Base-by-base conservation (phyloP, 2,888 invertebrate species). In the Drosophila dives region DNA sequence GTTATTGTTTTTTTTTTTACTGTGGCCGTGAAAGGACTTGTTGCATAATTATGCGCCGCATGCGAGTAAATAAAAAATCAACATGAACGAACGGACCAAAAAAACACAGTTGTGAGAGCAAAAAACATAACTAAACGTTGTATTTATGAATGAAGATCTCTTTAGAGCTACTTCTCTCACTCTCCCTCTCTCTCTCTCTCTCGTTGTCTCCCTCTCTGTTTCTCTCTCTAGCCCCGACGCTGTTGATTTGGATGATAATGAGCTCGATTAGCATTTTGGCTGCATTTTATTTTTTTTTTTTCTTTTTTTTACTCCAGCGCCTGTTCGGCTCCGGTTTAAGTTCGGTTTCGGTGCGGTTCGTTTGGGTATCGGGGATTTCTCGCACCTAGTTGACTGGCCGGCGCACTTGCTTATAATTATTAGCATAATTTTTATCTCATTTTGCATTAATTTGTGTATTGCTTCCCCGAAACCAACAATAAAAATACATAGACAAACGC, bases 221-320 rank as follows among this genome's bases (percentile, higher is more conserved):
- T 54, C 50, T 26, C 42, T 42, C 29, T 12, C 56, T 66, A 59
- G 56, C 67, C 54, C 55, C 64, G 69, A 50, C 72, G 75, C 67
- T 71, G 83, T 77, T 89, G 86, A 83, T 90, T 90, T 80, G 68
- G 86, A 77, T 91, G 89, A 89, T 90, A 90, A 90, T 90, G 91
- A 91, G 85, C 83, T 56, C 74, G 90, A 89, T 90, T 91, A 91
- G 87, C 91, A 90, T 90, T 91, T 91, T 74, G 84, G 70, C 72
- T 86, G 89, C 86, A 86, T 72, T 81, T 86, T 83, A 77, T 72
- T 56, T 56, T 64, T 58, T 11, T 54, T n/a, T 86, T 83, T 78
- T 72, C 55, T 56, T 85, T 83, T 78, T 72, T 58, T 56, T 64
- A 59, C 12, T 54, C 23, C 68, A 33, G 23, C 26, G 36, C 51